These are phyloP conservation scores for Plecotus auritus DNA, from an alignment of 2,113 vertebrate species.

Conservation along the genomic window DNA sequence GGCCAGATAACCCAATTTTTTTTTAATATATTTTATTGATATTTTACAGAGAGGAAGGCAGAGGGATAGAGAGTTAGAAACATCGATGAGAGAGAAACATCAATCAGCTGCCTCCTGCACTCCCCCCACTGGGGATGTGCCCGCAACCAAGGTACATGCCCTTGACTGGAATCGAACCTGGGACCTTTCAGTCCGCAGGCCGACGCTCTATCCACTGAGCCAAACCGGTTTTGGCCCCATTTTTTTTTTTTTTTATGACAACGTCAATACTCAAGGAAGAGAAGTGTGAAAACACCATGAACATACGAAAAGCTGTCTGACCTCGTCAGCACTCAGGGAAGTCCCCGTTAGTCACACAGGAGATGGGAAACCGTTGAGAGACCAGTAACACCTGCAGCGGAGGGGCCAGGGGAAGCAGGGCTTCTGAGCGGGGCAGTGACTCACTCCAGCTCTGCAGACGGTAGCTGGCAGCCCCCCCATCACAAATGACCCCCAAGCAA, in stretches of 20 bases:
- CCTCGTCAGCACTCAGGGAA: not conserved
- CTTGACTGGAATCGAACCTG: too few species aligned
- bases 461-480: not conserved
- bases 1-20: not conserved
- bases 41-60: too few species aligned
- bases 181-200: too few species aligned
- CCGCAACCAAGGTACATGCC: too few species aligned
- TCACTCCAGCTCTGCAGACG: not conserved
- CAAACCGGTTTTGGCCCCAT: too few species aligned
- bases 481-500: too few species aligned
- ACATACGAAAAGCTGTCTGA: not conserved
- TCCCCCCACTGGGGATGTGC: too few species aligned
- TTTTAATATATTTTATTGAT: too few species aligned
- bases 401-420: not conserved
- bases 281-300: not conserved
- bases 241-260: not conserved
- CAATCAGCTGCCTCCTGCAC: too few species aligned
- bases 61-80: too few species aligned
- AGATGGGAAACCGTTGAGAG: not conserved
- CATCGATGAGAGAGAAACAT: too few species aligned
- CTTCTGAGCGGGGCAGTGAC: not conserved
- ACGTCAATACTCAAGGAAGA: conserved; percentile 9
- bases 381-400: not conserved
- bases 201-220: too few species aligned
- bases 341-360: not conserved